Evolutionary conservation across 2,113 vertebrate species (phyloP), one percentile per base, ranked within the genome.

Genomic region (Miniopterus natalensis): DNA sequence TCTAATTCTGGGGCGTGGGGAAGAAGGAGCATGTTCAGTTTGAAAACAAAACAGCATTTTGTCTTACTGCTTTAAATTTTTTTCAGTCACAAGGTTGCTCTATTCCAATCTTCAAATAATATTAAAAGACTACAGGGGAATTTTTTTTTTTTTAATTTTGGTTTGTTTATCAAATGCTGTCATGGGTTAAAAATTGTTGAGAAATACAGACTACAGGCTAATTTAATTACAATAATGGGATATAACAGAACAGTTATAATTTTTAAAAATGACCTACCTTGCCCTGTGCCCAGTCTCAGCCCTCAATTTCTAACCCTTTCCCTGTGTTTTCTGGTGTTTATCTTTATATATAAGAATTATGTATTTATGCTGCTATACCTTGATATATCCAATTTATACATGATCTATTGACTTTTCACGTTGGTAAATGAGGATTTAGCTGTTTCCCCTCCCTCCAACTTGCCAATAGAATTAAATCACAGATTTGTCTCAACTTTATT

Each of bases 21-120:
- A 53, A 81, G 40, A 49, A 90, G 42, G 10, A 25, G 8, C 5
- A 70, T 13, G 45, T 55, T 42, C 8, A 65, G 27, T 74, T 61
- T 25, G 81, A 81, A 87, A 70, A 71, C 29, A 88, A 92, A 84
- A 59, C 6, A 71, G 40, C 49, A 84, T 83, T 96, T 86, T 83
- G 29, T 47, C 55, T 89, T 36, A 81, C 42, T 90, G 63, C 36
- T 74, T 47, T 87, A 87, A 47, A 47, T 36, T 51, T 9, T 21
- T 79, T 84, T 65, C 25, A 88, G 63, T 53, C 3, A 88, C 88
- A 57, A 88, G 74, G 25, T 88, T 92, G 23, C 31, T 78, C 78
- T 63, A 78, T 78, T 73, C 63, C 20, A 23, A 55, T 63, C 49
- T 86, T 47, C 57, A 88, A 88, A 73, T 87, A 63, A 70, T 49